Base-by-base conservation (phyloP, 2,113 vertebrate genomes). In the pig (Sus scrofa) region DNA sequence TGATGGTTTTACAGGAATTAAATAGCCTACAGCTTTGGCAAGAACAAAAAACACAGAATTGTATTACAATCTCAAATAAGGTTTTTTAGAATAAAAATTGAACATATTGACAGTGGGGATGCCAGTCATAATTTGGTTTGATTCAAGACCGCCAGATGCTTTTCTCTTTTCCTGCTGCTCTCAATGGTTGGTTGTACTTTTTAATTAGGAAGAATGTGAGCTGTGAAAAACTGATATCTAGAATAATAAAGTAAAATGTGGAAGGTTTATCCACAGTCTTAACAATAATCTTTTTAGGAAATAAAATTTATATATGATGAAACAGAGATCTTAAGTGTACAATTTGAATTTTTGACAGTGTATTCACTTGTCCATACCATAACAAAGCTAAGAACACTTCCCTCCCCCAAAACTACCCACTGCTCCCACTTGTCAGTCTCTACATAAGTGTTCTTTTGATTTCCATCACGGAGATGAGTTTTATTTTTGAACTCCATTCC, bases 1-100 rank as follows among this genome's bases (percentile, higher is more conserved):
- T 4, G 34, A 1, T 91, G 52, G 50, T 62, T 95, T 86, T 68
- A 15, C 90, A 81, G 68, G 22, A 92, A 86, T 92, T 87, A 78
- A 75, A 52, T 74, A 67, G 18, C 34, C 18, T 73, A 7, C 37
- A 7, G 87, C 44, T 34, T 83, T 81, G 19, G 4, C 39, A 75
- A 44, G 16, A 34, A 8, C 32, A 96, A 93, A 89, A 26, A 95
- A 44, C 27, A 73, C 7, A 60, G 86, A 67, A 27, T 67, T 78
- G 7, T 62, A 20, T 30, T 39, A 27, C 13, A 39, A 24, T 68
- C 30, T 39, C 16, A 91, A 89, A 58, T 58, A 93, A 77, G 3
- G 22, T n/a, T 67, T 89, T 73, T 71, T 32, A 44, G 78, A 74
- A 56, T 87, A 56, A 82, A 91, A 86, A 68, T 22, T 27, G 14